These are phyloP conservation scores for Nyctereutes procyonoides DNA, from an alignment of 2,113 vertebrate species.

Conservation along the genomic window DNA sequence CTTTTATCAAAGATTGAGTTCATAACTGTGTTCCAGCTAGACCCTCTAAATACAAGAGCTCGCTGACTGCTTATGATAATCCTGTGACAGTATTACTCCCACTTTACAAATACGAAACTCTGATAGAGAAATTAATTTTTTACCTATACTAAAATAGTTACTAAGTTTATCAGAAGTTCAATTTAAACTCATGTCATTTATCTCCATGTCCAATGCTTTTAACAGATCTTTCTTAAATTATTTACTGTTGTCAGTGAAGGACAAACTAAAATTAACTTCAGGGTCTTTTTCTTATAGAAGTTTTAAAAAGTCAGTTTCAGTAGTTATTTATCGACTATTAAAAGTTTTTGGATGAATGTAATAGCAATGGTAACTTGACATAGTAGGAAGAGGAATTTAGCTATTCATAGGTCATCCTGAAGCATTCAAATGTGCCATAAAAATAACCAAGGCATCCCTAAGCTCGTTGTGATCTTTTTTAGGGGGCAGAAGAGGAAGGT, in stretches of 20 bases:
- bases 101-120: neutral
- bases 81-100: neutral
- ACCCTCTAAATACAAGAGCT: neutral
- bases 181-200: neutral
- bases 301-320: neutral
- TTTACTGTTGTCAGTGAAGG: neutral
- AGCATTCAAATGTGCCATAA: neutral
- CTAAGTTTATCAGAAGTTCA: neutral
- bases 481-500: neutral
- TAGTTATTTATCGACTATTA: neutral
- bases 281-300: neutral
- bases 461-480: neutral
- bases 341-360: neutral
- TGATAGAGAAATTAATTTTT: neutral
- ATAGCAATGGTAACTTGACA: neutral
- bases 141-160: neutral
- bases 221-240: neutral
- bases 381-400: neutral
- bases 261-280: conserved; percentile 15
- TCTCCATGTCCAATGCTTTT: neutral
- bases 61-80: neutral
- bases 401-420: neutral
- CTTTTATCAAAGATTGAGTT: neutral
- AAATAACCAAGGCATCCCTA: neutral
- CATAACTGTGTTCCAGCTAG: neutral